Evolutionary conservation across 2,113 vertebrate genomes (phyloP), one percentile per base, ranked within the genome.

Genomic region (Phylloscopus whistleri): DNA sequence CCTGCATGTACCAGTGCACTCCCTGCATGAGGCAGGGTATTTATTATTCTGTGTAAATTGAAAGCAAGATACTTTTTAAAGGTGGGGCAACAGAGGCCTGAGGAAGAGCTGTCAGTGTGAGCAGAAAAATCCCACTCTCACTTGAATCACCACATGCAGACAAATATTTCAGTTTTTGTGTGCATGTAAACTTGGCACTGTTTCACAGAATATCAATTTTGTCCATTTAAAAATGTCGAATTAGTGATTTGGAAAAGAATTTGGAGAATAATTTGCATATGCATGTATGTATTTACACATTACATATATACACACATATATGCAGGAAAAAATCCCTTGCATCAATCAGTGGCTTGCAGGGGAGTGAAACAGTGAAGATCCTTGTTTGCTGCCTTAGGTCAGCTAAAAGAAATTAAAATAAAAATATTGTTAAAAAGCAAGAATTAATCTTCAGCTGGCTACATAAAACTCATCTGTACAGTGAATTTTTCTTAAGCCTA

Each of bases 321-420:
- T 3, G 8, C 16, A 75, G 16, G 30, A 20, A 53, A 80, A 27
- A n/a, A 12, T 2, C 24, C 17, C 17, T 24, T 30, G 13, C 35
- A 82, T 77, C 13, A 83, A 30, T 19, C 46, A 79, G 19, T 44
- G 39, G 15, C 13, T 83, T 78, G 24, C 10, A 51, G 52, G 26
- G 69, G 46, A 70, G 23, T 41, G n/a, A 67, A 93, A 72, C 3
- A 81, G 4, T 2, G 11, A 56, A 26, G 27, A 58, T 39, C 19
- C 74, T 51, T 49, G 41, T 70, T 78, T 93, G 21, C 64, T 93
- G 37, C 37, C 55, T 93, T 72, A 43, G 88, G 64, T 58, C 21
- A 8, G n/a, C 66, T 67, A 84, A 93, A 96, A 93, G 23, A 94
- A 94, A 94, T 52, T 62, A 86, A 84, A 89, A 94, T 46, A 46